Evolutionary conservation across 2,797 vertebrate genomes (phyloP).

Genomic region (Champsocephalus gunnari): DNA sequence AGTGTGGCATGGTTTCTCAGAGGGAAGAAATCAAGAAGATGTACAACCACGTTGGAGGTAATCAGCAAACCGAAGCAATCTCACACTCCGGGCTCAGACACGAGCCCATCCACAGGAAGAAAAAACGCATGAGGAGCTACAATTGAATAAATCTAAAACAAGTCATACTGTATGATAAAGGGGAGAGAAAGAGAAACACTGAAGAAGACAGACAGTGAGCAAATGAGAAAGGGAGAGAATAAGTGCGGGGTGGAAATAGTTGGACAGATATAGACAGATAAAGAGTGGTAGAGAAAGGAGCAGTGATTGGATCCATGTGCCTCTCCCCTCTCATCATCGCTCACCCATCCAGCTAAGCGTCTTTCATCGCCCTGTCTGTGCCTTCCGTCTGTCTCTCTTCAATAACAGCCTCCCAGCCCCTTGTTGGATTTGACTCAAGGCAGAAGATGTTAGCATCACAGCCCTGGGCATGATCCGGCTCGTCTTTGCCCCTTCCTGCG

Average conservation of each 20-base stretch:
- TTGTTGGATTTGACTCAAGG: slow-evolving; percentile 46
- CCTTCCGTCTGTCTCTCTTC: slow-evolving; percentile 54
- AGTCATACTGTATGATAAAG: slow-evolving; percentile 49
- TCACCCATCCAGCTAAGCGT: slow-evolving; percentile 61
- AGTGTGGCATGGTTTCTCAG: neutral
- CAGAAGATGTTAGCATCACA: slow-evolving; percentile 55
- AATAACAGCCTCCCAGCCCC: slow-evolving; percentile 56
- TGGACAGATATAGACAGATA: slow-evolving; percentile 42
- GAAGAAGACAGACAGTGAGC: slow-evolving; percentile 39
- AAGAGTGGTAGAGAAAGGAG: slow-evolving; percentile 43
- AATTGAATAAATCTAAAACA: slow-evolving; percentile 37
- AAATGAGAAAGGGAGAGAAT: slow-evolving; percentile 32
- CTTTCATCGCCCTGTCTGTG: slow-evolving; percentile 69
- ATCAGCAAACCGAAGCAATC: slow-evolving; percentile 33
- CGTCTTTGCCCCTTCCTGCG: slow-evolving; percentile 42
- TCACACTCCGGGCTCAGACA: slow-evolving; percentile 8
- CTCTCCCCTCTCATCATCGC: slow-evolving; percentile 59
- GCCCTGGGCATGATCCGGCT: slow-evolving; percentile 59
- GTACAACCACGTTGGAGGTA: slow-evolving; percentile 1
- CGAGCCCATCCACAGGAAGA: neutral
- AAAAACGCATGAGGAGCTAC: slow-evolving; percentile 18
- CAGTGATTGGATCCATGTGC: slow-evolving; percentile 60
- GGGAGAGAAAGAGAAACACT: slow-evolving; percentile 32
- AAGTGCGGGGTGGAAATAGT: slow-evolving; percentile 12
- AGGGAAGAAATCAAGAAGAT: slow-evolving; percentile 14